Percentiles rank a stretch among this genome's conserved stretches.
These are phyloP conservation scores for Lordiphosa mommai DNA, from an alignment of 1,140 invertebrate species.

Conservation along the genomic window DNA sequence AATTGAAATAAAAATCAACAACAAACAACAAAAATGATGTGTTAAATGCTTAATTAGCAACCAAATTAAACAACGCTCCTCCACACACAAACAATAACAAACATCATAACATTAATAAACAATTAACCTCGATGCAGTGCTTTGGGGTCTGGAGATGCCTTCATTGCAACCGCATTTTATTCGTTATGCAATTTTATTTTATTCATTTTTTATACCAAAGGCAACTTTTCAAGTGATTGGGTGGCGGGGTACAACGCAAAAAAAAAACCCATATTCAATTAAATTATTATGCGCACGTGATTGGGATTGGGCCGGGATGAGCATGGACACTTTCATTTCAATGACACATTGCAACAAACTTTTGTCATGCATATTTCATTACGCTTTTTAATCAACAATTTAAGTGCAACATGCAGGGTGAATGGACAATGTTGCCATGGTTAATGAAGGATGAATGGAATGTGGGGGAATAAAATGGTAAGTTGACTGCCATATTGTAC, in stretches of 20 bases:
- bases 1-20: constrained; percentile 47
- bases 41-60: constrained; percentile 65
- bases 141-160: constrained; percentile 10
- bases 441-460: constrained; percentile 27
- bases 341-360: constrained; percentile 39
- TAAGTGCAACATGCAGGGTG: constrained; percentile 26
- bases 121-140: constrained; percentile 34
- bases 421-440: constrained; percentile 25
- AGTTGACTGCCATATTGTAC: no score
- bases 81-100: constrained; percentile 23
- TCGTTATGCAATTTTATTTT: constrained; percentile 58
- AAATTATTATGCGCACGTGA: constrained; percentile 47
- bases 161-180: constrained; percentile 53
- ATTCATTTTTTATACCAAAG: constrained; percentile 44
- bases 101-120: constrained; percentile 52
- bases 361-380: constrained; percentile 59
- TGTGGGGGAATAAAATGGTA: no score
- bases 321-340: constrained; percentile 35
- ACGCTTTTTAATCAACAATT: constrained; percentile 53
- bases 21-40: constrained; percentile 32
- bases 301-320: constrained; percentile 5
- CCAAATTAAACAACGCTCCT: constrained; percentile 48
- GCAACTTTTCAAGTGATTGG: constrained; percentile 18
- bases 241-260: neutral
- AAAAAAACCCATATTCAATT: constrained; percentile 60